Conservation (phyloP, 2,797 vertebrate species). For the Pampus argenteus region DNA sequence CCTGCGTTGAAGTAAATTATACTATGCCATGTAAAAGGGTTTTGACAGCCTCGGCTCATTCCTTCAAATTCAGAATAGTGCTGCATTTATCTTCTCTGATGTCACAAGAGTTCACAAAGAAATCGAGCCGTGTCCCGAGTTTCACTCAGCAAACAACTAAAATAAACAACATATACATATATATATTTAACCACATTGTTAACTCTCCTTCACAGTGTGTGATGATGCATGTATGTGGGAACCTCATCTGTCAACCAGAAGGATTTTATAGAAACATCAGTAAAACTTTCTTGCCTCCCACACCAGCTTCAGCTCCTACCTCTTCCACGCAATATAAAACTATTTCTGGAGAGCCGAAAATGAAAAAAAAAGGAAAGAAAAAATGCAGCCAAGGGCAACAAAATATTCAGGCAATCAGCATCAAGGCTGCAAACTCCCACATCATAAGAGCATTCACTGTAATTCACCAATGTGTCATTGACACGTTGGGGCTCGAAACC, state of each 20-base stretch:
- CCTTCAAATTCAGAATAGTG: slow-evolving; percentile 12
- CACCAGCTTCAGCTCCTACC: neutral
- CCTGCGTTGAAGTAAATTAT: slow-evolving; percentile 44
- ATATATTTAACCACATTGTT: too few relatives aligned
- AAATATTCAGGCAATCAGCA: slow-evolving; percentile 40
- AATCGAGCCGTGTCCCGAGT: neutral
- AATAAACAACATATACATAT: neutral
- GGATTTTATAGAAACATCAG: slow-evolving; percentile 28
- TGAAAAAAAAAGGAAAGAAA: too few relatives aligned
- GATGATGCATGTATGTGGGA: too few relatives aligned
- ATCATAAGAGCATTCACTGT: neutral
- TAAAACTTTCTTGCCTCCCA: slow-evolving; percentile 34
- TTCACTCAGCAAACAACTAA: neutral
- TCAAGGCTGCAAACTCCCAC: slow-evolving; percentile 25
- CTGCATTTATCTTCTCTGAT: neutral
- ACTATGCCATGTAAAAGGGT: slow-evolving; percentile 30
- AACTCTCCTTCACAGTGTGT: too few relatives aligned
- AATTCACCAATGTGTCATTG: slow-evolving; percentile 32
- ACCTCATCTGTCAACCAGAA: neutral
- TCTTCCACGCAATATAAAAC: slow-evolving; percentile 5
- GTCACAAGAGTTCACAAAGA: neutral
- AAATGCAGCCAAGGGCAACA: slow-evolving; percentile 35
- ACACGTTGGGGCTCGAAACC: slow-evolving; percentile 21
- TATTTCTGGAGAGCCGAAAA: slow-evolving; percentile 37
- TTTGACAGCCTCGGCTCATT: slow-evolving; percentile 22